Evolutionary conservation across 1,140 invertebrate genomes (phyloP).

Genomic region (Stegodyphus dumicola): DNA sequence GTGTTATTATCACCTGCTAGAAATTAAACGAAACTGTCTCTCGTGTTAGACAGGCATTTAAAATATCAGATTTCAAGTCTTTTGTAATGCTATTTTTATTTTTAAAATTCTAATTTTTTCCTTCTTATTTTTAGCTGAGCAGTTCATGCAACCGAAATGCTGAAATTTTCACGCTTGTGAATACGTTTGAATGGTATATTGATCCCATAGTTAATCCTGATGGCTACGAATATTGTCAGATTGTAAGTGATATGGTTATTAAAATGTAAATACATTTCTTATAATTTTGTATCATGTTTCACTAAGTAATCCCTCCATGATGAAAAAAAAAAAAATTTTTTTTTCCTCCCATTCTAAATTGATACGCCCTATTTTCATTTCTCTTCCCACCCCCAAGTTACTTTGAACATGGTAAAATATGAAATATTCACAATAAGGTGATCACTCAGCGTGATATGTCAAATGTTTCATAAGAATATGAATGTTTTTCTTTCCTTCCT

Average conservation of each 20-base stretch:
- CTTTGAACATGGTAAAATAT: too few relatives aligned
- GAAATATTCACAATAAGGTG: neutral
- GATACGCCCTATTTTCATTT: too few relatives aligned
- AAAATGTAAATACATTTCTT: too few relatives aligned
- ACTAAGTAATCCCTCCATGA: too few relatives aligned
- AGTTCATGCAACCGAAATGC: neutral
- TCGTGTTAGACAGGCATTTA: too few relatives aligned
- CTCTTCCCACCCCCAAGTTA: too few relatives aligned
- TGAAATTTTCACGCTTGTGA: constrained; percentile 20
- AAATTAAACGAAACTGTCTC: too few relatives aligned
- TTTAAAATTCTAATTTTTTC: neutral
- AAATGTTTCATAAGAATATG: neutral
- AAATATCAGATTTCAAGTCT: too few relatives aligned
- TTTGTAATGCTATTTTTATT: neutral
- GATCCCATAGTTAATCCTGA: constrained; percentile 64
- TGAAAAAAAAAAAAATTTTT: too few relatives aligned
- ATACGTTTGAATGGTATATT: constrained; percentile 67
- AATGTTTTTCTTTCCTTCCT: neutral
- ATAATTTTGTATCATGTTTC: too few relatives aligned
- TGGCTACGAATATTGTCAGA: constrained; percentile 63
- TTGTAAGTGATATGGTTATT: neutral
- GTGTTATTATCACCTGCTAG: too few relatives aligned
- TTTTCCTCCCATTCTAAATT: too few relatives aligned
- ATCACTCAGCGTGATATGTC: neutral
- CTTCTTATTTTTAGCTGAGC: neutral